These are phyloP conservation scores for Brachypalpus laphriformis DNA, from an alignment of 2,888 invertebrate genomes.

Conservation along the genomic window DNA sequence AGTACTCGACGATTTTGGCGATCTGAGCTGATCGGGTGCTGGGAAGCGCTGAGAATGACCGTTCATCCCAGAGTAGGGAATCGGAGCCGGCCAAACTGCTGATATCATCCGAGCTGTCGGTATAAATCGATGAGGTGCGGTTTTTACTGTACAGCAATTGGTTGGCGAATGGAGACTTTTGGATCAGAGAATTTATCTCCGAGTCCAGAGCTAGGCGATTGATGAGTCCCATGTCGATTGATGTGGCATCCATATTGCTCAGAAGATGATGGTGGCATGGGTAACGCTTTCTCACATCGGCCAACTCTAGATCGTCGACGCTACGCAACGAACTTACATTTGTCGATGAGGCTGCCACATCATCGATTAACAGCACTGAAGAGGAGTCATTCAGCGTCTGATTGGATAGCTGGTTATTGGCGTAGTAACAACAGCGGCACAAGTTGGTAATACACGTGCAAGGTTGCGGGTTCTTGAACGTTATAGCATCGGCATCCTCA, in stretches of 20 bases:
- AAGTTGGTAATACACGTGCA: slow-evolving; percentile 80
- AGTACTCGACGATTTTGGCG: slow-evolving; percentile 93
- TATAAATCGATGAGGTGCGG: slow-evolving; percentile 91
- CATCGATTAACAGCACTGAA: slow-evolving; percentile 85
- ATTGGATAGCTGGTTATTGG: slow-evolving; percentile 66
- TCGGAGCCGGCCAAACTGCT: slow-evolving; percentile 92
- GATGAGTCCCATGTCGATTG: slow-evolving; percentile 83
- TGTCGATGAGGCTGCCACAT: slow-evolving; percentile 83
- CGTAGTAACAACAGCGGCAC: slow-evolving; percentile 81
- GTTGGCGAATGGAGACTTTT: slow-evolving; percentile 83
- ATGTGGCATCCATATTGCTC: slow-evolving; percentile 82
- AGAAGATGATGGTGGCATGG: slow-evolving; percentile 81
- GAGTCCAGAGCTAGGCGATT: slow-evolving; percentile 83
- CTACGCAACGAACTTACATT: slow-evolving; percentile 85
- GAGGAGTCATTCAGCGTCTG: slow-evolving; percentile 82
- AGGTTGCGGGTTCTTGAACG: slow-evolving; percentile 75
- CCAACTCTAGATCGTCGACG: slow-evolving; percentile 84
- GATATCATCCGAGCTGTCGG: slow-evolving; percentile 93
- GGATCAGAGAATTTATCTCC: slow-evolving; percentile 83
- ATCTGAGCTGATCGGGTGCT: slow-evolving; percentile 87
- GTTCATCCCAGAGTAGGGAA: slow-evolving; percentile 88
- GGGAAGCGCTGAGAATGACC: slow-evolving; percentile 84
- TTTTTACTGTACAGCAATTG: slow-evolving; percentile 86
- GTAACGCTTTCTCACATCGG: slow-evolving; percentile 80
- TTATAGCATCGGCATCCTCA: slow-evolving; percentile 88